Evolutionary conservation across 2,888 invertebrate species (phyloP).

Genomic region (Stenotaenia linearis): DNA sequence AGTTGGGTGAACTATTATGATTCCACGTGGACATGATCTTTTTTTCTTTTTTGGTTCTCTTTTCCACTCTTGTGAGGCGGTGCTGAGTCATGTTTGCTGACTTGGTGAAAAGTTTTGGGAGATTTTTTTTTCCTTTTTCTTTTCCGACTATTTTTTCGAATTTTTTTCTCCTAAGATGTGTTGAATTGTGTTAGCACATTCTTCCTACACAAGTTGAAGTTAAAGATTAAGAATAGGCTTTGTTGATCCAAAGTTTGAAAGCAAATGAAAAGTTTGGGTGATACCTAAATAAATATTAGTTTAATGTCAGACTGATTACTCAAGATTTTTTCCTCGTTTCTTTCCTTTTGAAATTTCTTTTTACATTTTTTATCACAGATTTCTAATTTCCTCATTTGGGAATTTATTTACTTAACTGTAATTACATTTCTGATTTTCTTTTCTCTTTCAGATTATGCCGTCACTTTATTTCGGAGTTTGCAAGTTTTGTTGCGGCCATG

Average conservation of each 20-base stretch:
- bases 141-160: not conserved
- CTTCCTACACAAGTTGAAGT: not conserved
- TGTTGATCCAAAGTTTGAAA: not conserved
- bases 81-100: slow-evolving; percentile 19
- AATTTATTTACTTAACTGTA: not conserved
- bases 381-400: not conserved
- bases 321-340: not conserved
- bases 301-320: not conserved
- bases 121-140: not conserved
- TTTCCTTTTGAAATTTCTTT: no score
- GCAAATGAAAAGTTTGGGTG: not conserved
- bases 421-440: not conserved
- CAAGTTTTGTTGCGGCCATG: slow-evolving; percentile 84
- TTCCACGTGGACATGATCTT: slow-evolving; percentile 1
- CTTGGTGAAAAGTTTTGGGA: not conserved
- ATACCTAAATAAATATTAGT: slow-evolving; percentile 1
- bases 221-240: not conserved
- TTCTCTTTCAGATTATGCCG: slow-evolving; percentile 10
- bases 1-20: not conserved
- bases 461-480: slow-evolving; percentile 66
- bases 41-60: not conserved
- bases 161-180: not conserved
- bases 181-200: slow-evolving; percentile 11
- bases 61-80: not conserved
- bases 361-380: not conserved